A percentile compares a stretch with the other conserved stretches of the same genome.
These are phyloP conservation scores for Oxygymnocypris stewartii DNA, from an alignment of 2,113 vertebrate species.

Conservation along the genomic window DNA sequence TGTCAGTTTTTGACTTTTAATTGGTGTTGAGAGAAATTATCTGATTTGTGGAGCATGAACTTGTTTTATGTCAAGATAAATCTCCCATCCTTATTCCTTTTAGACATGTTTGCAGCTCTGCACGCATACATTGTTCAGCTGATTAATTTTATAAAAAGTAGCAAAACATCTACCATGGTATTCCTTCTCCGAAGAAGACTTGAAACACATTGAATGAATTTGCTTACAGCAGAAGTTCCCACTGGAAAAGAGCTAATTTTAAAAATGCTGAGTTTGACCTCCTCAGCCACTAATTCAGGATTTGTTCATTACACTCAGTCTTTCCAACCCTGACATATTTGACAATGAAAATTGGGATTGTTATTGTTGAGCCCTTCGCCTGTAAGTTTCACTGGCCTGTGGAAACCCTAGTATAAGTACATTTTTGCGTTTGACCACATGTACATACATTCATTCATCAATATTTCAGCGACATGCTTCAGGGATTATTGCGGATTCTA, in stretches of 20 bases:
- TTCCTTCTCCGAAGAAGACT: background rate
- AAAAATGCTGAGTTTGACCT: slow-evolving; percentile 36
- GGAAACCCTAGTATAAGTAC: slow-evolving; percentile 11
- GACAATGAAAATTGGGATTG: slow-evolving; percentile 20
- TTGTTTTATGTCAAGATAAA: slow-evolving; percentile 10
- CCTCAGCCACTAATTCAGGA: slow-evolving; percentile 23
- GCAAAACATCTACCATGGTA: background rate
- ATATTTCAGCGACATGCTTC: slow-evolving; percentile 24
- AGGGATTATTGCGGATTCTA: slow-evolving; percentile 8
- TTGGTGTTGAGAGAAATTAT: background rate
- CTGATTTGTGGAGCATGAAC: slow-evolving; percentile 11
- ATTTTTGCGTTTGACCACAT: slow-evolving; percentile 4
- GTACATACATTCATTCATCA: slow-evolving; percentile 17
- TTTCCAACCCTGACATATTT: slow-evolving; percentile 41
- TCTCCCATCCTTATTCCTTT: background rate
- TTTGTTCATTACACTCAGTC: background rate
- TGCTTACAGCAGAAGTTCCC: slow-evolving; percentile 16
- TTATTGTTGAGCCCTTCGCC: slow-evolving; percentile 29
- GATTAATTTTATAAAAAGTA: background rate
- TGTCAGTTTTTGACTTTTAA: slow-evolving; percentile 18
- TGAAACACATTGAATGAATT: slow-evolving; percentile 37
- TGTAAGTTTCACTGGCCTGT: slow-evolving; percentile 22
- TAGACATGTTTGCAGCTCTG: background rate
- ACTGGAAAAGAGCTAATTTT: slow-evolving; percentile 48
- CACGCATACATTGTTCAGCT: background rate